These are phyloP conservation scores for Drosophila bocqueti DNA, from an alignment of 1,140 invertebrate species.

Conservation along the genomic window DNA sequence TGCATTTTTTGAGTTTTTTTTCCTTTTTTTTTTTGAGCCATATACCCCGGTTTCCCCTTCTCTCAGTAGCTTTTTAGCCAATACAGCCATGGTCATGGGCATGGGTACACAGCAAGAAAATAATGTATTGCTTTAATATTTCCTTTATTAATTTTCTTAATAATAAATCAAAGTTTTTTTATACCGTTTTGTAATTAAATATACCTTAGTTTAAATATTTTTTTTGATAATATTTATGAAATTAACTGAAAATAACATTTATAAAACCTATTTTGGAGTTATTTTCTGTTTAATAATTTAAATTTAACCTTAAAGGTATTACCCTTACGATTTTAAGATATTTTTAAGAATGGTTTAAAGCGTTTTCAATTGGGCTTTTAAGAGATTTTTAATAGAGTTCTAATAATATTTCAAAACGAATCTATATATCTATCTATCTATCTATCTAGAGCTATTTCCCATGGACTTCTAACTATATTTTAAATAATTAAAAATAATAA, in stretches of 20 bases:
- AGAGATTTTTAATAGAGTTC: not conserved
- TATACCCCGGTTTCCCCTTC: not conserved
- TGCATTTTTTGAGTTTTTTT: slow-evolving; percentile 34
- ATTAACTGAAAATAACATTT: not conserved
- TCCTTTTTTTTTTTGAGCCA: not conserved
- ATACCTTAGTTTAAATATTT: no score
- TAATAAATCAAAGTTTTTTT: no score
- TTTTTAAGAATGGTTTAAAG: not conserved
- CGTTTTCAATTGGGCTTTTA: not conserved
- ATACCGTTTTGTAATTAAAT: no score
- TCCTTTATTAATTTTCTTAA: not conserved
- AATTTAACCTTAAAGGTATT: not conserved
- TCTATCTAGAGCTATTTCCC: no score
- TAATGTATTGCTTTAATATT: not conserved
- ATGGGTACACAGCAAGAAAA: not conserved
- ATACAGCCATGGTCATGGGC: slow-evolving; percentile 13
- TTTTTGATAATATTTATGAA: no score
- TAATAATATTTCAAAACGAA: not conserved
- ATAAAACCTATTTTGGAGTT: not conserved
- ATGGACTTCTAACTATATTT: no score
- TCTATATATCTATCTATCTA: no score
- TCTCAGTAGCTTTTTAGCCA: slow-evolving; percentile 21
- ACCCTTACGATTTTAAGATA: not conserved
- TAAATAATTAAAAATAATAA: no score
- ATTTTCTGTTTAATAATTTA: not conserved